Evolutionary conservation across 2,113 vertebrate genomes (phyloP), one percentile per base, ranked within the genome.

Genomic region (Neodontobutis hainanensis): DNA sequence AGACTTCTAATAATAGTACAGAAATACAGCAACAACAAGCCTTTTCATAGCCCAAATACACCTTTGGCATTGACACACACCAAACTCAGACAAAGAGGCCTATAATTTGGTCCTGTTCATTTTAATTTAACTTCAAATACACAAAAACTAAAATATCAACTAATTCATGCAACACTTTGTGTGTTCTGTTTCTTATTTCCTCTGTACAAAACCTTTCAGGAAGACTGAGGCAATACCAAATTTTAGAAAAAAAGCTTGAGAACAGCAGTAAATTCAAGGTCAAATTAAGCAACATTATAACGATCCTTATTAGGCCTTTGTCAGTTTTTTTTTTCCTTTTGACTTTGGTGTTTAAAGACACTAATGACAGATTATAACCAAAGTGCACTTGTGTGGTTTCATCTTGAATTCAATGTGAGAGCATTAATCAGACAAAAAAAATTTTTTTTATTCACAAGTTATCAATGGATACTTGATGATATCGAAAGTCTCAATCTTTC

Each of bases 1-100:
- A 70, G 68, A 53, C 69, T 51, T 70, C 79, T 84, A 85, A 83
- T 80, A 87, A 87, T 85, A 85, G 81, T 35, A 5, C 62, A 73
- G 68, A 60, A 71, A 87, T 70, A 77, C 65, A 82, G 75, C 48
- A 85, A 77, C 61, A 86, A 73, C 56, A 69, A 69, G 47, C 59
- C 80, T 73, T 83, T 83, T 84, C 81, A 82, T 58, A 50, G 69
- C 15, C 82, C 46, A 45, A 64, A 79, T 59, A 65, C 51, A 85
- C 78, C 75, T 84, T 68, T 73, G 60, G 61, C 60, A 58, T 59
- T 32, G 44, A 84, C 57, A 87, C 48, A 71, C 14, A 15, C 56
- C 55, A 45, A 46, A 60, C 44, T 9, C 70, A 47, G 62, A 59
- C 57, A 75, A 82, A 82, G 65, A 78, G 12, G 38, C 47, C 34